Conservation (phyloP, 2,797 vertebrate genomes). For the Clarias platycephalus region DNA sequence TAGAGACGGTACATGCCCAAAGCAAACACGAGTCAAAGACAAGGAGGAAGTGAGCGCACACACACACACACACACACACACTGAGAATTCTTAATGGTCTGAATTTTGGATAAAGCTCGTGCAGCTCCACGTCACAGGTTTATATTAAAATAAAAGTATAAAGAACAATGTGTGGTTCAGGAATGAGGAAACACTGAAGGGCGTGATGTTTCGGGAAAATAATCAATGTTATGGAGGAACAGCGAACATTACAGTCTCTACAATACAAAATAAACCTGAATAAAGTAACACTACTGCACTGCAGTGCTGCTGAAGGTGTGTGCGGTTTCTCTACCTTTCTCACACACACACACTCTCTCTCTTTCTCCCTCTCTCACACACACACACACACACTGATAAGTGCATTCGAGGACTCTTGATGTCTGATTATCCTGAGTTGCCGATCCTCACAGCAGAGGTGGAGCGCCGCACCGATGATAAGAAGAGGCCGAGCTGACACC, state of each 20-base stretch:
- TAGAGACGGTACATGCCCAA: slow-evolving; percentile 16
- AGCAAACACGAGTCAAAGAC: slow-evolving; percentile 24
- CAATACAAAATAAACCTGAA: background rate
- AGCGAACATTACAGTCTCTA: background rate
- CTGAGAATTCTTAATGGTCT: background rate
- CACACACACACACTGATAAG: slow-evolving; percentile 2
- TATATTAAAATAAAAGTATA: background rate
- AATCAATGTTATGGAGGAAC: background rate
- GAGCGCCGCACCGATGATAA: background rate
- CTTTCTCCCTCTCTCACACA: background rate
- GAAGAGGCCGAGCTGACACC: background rate
- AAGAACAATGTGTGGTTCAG: background rate
- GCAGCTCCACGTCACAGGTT: background rate
- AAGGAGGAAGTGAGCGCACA: background rate
- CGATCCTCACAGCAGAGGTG: background rate
- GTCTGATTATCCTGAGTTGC: slow-evolving; percentile 12
- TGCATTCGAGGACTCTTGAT: slow-evolving; percentile 4
- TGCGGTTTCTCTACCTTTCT: background rate
- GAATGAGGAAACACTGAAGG: background rate
- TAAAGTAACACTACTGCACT: background rate
- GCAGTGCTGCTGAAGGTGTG: background rate
- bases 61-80: background rate
- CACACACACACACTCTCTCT: background rate
- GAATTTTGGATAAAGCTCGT: background rate
- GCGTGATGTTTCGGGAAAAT: background rate